phyloP scores from a whole-genome alignment of 2,888 invertebrate genomes.

The Tethea ocularis region DNA sequence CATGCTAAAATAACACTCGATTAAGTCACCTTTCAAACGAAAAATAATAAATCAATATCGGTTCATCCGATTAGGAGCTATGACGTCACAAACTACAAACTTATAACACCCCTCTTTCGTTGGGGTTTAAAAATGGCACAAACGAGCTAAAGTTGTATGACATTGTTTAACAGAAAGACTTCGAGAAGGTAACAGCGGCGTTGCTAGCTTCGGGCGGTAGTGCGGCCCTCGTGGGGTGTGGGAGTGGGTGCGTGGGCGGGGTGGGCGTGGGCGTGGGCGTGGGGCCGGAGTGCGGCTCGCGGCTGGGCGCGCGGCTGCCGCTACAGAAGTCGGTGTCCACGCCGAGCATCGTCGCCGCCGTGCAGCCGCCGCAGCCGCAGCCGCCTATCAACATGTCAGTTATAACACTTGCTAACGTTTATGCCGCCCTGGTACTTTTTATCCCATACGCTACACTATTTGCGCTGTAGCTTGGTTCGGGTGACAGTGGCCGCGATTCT shows the following conservation, averaged over 20 bases:
- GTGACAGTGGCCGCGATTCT: too few species aligned
- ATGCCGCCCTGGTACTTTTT: neutral
- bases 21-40: too few species aligned
- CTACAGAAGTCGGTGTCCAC: conserved; percentile 96
- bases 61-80: too few species aligned
- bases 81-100: too few species aligned
- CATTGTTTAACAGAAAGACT: conserved; percentile 84
- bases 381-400: conserved; percentile 65
- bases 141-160: neutral
- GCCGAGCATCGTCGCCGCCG: conserved; percentile 91
- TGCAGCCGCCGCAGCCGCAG: conserved; percentile 65
- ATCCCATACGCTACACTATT: too few species aligned
- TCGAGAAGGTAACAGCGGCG: conserved; percentile 86
- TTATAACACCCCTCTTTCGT: too few species aligned
- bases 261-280: conserved; percentile 70
- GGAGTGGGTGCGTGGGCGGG: conserved; percentile 67
- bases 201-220: conserved; percentile 65
- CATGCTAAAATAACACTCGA: too few species aligned
- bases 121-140: too few species aligned
- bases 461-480: too few species aligned
- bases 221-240: conserved; percentile 66
- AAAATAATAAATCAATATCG: too few species aligned
- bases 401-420: neutral
- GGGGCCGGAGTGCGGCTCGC: conserved; percentile 84
- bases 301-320: conserved; percentile 85